Evolutionary conservation across 2,888 invertebrate genomes (phyloP), one percentile per base, ranked within the genome.

Genomic region (Drosophila rubida): DNA sequence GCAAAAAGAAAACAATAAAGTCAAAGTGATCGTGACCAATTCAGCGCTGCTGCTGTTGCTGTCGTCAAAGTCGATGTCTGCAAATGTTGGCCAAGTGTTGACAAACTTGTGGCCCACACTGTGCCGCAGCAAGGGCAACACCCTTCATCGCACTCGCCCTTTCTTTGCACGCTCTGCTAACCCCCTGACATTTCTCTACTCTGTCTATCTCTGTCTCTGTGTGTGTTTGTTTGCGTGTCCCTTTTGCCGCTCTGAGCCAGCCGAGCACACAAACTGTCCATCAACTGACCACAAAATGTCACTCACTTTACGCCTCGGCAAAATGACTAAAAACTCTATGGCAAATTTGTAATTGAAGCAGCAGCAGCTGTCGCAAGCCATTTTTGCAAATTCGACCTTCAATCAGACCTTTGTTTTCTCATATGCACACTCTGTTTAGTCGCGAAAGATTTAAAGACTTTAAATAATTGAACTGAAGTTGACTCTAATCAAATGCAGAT

Each of bases 21-120:
- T 49, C 87, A 74, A 85, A 79, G 69, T 82, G 87, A 82, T 82
- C 82, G 87, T 82, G 82, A 79, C 86, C 87, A 87, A 87, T 81
- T 84, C 82, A n/a, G n/a, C n/a, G n/a, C n/a, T n/a, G n/a, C 68
- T 79, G 81, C 45, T 60, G 65, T 42, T 59, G 61, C 48, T 45
- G 60, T 62, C 57, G 57, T 53, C 69, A 66, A 69, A 72, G 66
- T 69, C 70, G 58, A 70, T 64, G 58, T 70, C 86, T 54, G 80
- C 82, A 85, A 87, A 85, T 85, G 82, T 82, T 82, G 82, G 74
- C 59, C 70, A 55, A 61, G 58, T 81, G 82, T 70, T 78, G 85
- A 84, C 85, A 75, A 78, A 74, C 82, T 87, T 81, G 67, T 65
- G 80, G 76, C 25, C 53, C 63, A 25, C 53, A 67, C 73, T 41